phyloP scores from a whole-genome alignment of 2,797 vertebrate genomes.

The Catostomus latipinnis region DNA sequence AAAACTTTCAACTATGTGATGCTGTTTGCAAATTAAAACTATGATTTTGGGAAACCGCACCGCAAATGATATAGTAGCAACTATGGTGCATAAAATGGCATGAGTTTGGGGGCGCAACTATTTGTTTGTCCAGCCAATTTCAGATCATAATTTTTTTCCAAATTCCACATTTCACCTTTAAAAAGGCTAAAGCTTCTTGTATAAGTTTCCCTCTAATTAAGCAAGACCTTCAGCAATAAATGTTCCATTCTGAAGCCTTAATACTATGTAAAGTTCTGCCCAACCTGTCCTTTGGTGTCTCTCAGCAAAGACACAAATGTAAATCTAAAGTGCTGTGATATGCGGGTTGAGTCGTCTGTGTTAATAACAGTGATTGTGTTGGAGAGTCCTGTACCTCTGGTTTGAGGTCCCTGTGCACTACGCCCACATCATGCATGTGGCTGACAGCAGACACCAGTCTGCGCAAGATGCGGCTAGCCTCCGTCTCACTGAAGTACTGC shows the following conservation, averaged over 20 bases:
- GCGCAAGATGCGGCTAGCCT: slow-evolving; percentile 96
- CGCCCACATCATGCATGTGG: slow-evolving; percentile 99
- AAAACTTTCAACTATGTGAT: no score
- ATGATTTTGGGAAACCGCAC: no score
- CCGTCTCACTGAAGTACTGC: slow-evolving; percentile 95
- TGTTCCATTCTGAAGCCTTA: neutral
- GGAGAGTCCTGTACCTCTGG: slow-evolving; percentile 85
- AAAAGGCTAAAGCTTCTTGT: neutral
- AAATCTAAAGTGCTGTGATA: neutral
- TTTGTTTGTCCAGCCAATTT: no score
- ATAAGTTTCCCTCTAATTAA: neutral
- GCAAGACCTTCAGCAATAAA: neutral
- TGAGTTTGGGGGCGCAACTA: no score
- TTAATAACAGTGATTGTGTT: slow-evolving; percentile 10
- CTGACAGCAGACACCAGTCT: slow-evolving; percentile 95
- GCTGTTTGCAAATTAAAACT: no score
- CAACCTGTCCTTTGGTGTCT: neutral
- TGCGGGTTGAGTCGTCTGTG: no score
- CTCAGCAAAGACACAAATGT: neutral
- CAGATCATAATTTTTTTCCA: no score
- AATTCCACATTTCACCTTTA: no score
- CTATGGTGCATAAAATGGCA: no score
- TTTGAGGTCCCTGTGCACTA: slow-evolving; percentile 96
- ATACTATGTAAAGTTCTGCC: neutral
- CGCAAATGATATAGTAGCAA: no score